Conservation (phyloP, 1,140 invertebrate species). For the Diuraphis noxia region DNA sequence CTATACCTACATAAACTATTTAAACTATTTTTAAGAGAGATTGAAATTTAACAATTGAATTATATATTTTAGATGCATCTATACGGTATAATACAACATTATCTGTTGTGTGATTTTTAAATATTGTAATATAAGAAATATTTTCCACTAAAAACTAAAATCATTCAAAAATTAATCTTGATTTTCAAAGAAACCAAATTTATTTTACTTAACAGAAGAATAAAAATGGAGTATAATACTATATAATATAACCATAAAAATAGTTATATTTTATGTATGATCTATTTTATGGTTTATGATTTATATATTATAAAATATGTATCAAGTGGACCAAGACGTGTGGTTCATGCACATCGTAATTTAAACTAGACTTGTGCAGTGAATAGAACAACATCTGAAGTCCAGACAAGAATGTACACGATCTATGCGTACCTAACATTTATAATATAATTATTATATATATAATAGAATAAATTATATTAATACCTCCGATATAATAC, state of each 20-base stretch:
- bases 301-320: not conserved
- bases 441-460: no score
- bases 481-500: no score
- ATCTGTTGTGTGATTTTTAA: not conserved
- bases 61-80: not conserved
- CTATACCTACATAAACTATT: no score
- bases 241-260: not conserved
- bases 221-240: not conserved
- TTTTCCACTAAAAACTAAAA: not conserved
- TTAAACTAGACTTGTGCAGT: not conserved
- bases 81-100: not conserved
- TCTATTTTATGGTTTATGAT: not conserved
- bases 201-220: not conserved
- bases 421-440: not conserved
- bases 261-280: not conserved
- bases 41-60: not conserved
- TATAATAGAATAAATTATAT: no score
- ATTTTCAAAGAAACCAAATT: not conserved
- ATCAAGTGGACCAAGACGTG: not conserved
- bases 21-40: not conserved
- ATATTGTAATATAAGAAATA: not conserved
- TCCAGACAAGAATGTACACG: not conserved
- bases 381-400: not conserved
- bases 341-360: not conserved
- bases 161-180: not conserved